phyloP scores from a whole-genome alignment of 2,888 invertebrate species.

The Pyrrhia umbra region DNA sequence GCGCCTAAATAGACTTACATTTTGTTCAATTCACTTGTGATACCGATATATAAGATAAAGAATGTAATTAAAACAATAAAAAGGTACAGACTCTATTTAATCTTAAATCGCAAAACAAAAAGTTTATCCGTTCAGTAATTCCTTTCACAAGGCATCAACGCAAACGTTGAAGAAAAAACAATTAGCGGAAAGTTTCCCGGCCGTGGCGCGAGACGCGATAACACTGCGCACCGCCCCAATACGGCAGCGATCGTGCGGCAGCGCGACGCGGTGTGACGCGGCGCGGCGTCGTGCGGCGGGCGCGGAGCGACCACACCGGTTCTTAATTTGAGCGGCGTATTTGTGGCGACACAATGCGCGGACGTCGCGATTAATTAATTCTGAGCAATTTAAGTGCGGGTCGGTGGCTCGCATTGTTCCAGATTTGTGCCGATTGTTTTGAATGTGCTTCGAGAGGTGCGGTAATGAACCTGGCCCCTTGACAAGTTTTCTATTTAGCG shows the following conservation, averaged over 20 bases:
- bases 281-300: slow-evolving; percentile 23
- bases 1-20: no score
- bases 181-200: slow-evolving; percentile 70
- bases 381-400: slow-evolving; percentile 62
- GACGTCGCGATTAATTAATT: slow-evolving; percentile 70
- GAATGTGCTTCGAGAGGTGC: slow-evolving; percentile 58
- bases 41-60: slow-evolving; percentile 2
- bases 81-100: slow-evolving; percentile 56
- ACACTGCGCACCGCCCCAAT: no score
- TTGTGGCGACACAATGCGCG: slow-evolving; percentile 61
- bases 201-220: slow-evolving; percentile 23
- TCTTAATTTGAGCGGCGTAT: slow-evolving; percentile 62
- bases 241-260: slow-evolving; percentile 1
- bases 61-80: slow-evolving; percentile 34
- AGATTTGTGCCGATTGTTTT: slow-evolving; percentile 67
- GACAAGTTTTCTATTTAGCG: slow-evolving; percentile 60
- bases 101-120: slow-evolving; percentile 66
- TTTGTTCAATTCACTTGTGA: slow-evolving; percentile 1
- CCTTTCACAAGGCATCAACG: slow-evolving; percentile 69
- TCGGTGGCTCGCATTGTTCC: slow-evolving; percentile 61
- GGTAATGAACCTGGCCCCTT: slow-evolving; percentile 59
- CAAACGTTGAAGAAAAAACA: slow-evolving; percentile 73
- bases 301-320: slow-evolving; percentile 35
- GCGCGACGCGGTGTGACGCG: slow-evolving; percentile 38
- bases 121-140: slow-evolving; percentile 69